These are phyloP conservation scores for Dryobota labecula DNA, from an alignment of 2,888 invertebrate species.

Conservation along the genomic window DNA sequence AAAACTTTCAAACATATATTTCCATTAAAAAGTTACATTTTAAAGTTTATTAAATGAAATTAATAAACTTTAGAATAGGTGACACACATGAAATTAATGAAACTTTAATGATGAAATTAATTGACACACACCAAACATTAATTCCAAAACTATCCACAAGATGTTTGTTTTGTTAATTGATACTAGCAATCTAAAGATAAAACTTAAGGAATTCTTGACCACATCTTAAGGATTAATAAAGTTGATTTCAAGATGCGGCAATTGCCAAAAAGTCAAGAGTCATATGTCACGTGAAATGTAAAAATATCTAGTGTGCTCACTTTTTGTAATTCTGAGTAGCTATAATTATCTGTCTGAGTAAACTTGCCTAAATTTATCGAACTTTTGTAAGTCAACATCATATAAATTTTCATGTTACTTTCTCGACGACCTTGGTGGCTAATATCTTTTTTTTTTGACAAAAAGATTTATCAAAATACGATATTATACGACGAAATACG, in stretches of 20 bases:
- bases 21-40: no score
- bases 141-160: background rate
- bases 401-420: conserved; percentile 23
- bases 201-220: background rate
- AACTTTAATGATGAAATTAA: background rate
- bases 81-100: background rate
- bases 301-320: conserved; percentile 42
- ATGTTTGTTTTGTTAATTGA: background rate
- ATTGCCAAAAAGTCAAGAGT: background rate
- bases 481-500: background rate
- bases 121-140: background rate
- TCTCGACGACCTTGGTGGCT: background rate
- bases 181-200: background rate
- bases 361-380: conserved; percentile 44
- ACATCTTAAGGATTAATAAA: background rate
- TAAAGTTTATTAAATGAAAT: no score
- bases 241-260: background rate
- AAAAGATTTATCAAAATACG: conserved; percentile 7
- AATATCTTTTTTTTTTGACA: conserved; percentile 26
- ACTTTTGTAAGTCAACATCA: conserved; percentile 38
- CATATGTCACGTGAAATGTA: conserved; percentile 42
- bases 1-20: no score
- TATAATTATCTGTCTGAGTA: conserved; percentile 44
- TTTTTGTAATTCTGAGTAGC: conserved; percentile 45
- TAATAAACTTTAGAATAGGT: background rate